Evolutionary conservation across 2,888 invertebrate genomes (phyloP).

Genomic region (Diarsia mendica): DNA sequence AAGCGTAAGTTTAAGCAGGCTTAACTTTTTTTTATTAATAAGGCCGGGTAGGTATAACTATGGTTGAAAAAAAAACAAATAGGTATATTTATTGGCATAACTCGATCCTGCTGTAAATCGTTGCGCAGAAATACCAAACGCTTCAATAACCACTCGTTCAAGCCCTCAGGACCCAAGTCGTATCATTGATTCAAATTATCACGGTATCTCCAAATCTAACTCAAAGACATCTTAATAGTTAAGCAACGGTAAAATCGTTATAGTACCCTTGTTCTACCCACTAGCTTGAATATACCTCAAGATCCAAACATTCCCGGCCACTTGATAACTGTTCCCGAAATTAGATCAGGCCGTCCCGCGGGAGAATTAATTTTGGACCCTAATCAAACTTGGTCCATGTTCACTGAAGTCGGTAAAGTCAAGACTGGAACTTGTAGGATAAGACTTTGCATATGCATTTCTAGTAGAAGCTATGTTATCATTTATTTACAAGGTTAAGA

Average conservation of each 20-base stretch:
- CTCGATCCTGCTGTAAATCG: neutral
- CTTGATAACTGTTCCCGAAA: conserved; percentile 79
- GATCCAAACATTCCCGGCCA: conserved; percentile 68
- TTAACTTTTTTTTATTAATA: no score
- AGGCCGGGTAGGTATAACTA: neutral
- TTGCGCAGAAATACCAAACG: neutral
- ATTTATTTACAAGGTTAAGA: conserved; percentile 7
- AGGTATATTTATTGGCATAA: neutral
- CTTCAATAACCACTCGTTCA: neutral
- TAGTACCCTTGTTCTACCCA: conserved; percentile 34
- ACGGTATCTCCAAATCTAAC: neutral
- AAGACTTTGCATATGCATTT: conserved; percentile 52
- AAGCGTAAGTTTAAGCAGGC: no score
- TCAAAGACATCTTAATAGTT: conserved; percentile 6
- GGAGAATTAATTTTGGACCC: conserved; percentile 83
- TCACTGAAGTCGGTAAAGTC: conserved; percentile 71
- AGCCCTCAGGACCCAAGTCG: neutral
- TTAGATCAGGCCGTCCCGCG: conserved; percentile 77
- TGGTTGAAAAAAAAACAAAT: neutral
- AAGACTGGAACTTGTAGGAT: conserved; percentile 57
- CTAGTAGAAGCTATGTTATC: neutral
- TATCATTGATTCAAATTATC: neutral
- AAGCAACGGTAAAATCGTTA: conserved; percentile 37
- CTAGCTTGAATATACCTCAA: conserved; percentile 57
- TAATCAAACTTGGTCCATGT: conserved; percentile 81